Percentiles rank a stretch among this genome's conserved stretches.
phyloP scores from a whole-genome alignment of 2,888 invertebrate genomes.

The Megalurothrips usitatus region DNA sequence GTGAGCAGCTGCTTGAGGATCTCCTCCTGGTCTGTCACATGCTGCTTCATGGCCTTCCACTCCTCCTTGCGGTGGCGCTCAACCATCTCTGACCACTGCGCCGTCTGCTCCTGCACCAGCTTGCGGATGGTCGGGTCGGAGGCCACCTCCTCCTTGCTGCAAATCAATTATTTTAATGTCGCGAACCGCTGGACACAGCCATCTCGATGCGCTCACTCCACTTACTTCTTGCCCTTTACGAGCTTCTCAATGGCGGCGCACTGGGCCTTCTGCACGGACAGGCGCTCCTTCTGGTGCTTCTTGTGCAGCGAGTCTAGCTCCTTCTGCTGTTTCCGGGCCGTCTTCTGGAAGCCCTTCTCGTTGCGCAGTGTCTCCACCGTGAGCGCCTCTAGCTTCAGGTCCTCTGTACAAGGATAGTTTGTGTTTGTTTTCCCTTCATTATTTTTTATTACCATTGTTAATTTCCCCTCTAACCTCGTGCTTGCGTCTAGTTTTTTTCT shows the following conservation, averaged over 20 bases:
- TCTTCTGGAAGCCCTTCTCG: conserved; percentile 89
- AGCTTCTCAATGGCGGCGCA: conserved; percentile 88
- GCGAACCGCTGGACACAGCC: too few relatives aligned
- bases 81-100: conserved; percentile 90
- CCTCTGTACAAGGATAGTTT: conserved; percentile 42
- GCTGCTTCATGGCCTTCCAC: conserved; percentile 72
- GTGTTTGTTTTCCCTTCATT: too few relatives aligned
- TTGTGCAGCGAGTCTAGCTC: conserved; percentile 89
- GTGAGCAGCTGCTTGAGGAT: conserved; percentile 72
- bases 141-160: conserved; percentile 74
- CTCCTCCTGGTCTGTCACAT: conserved; percentile 79
- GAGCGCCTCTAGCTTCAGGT: conserved; percentile 81
- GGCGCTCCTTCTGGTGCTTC: conserved; percentile 88
- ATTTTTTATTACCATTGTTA: not conserved
- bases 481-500: not conserved
- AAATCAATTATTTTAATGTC: too few relatives aligned
- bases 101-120: conserved; percentile 86
- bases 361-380: conserved; percentile 79
- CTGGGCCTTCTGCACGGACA: conserved; percentile 84
- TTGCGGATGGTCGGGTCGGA: conserved; percentile 72
- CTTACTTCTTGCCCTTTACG: conserved; percentile 88
- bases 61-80: conserved; percentile 76
- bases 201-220: conserved; percentile 36
- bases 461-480: not conserved
- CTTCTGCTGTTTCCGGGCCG: conserved; percentile 92